phyloP scores from a whole-genome alignment of 2,888 invertebrate species.

The Lithophane socia region DNA sequence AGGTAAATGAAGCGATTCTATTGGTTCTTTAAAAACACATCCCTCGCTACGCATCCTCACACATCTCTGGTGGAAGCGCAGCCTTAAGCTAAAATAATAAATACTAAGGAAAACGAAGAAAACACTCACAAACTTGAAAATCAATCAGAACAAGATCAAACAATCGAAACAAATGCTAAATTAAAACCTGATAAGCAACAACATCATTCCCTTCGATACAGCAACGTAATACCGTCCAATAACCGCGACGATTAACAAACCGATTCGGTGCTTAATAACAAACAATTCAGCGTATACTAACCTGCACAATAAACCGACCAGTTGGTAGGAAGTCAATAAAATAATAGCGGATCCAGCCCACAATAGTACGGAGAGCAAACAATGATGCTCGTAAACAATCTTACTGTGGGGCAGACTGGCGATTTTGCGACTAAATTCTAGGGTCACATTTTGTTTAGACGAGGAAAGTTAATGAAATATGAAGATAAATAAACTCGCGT shows the following conservation, averaged over 20 bases:
- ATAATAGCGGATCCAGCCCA: conserved; percentile 77
- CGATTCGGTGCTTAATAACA: conserved; percentile 64
- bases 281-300: conserved; percentile 66
- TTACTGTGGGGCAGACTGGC: conserved; percentile 66
- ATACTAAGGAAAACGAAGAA: not conserved
- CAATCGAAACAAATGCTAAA: conserved; percentile 37
- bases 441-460: conserved; percentile 15
- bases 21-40: too few species aligned
- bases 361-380: conserved; percentile 78
- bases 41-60: too few species aligned
- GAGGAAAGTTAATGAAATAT: not conserved
- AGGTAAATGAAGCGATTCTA: too few species aligned
- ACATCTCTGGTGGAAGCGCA: too few species aligned
- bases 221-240: conserved; percentile 48
- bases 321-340: conserved; percentile 85
- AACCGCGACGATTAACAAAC: conserved; percentile 63
- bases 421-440: conserved; percentile 46
- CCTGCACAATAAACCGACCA: conserved; percentile 75
- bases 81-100: not conserved
- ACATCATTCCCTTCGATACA: conserved; percentile 28
- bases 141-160: conserved; percentile 8
- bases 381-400: conserved; percentile 82
- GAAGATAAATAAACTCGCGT: not conserved
- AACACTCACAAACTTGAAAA: not conserved
- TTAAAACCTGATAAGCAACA: conserved; percentile 39